phyloP scores from a whole-genome alignment of 2,888 invertebrate genomes.

The Clistopyga incitator region DNA sequence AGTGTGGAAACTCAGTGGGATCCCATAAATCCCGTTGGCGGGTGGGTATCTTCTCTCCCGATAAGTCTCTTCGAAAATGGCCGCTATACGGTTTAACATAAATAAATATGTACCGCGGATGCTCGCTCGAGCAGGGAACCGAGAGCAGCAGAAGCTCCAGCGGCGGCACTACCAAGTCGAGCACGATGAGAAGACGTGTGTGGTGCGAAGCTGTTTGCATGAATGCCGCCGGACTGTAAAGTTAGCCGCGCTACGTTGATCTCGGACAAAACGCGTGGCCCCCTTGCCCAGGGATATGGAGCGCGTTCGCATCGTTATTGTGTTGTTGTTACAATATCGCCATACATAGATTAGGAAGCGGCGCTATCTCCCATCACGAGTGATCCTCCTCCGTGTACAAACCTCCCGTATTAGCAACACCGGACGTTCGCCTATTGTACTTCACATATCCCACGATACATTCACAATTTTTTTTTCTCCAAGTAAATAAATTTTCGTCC shows the following conservation, averaged over 20 bases:
- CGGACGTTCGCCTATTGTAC: background rate
- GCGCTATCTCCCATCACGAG: background rate
- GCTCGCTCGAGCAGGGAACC: constrained; percentile 38
- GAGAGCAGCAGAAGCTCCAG: constrained; percentile 25
- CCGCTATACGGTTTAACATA: constrained; percentile 72
- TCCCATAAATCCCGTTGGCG: constrained; percentile 75
- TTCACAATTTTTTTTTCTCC: background rate
- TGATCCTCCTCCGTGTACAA: background rate
- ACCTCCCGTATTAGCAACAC: background rate
- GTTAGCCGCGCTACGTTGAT: constrained; percentile 78
- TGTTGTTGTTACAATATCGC: constrained; percentile 60
- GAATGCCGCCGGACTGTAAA: constrained; percentile 78
- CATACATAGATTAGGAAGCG: constrained; percentile 57
- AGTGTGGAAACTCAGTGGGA: constrained; percentile 67
- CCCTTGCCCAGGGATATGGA: constrained; percentile 30
- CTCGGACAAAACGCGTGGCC: constrained; percentile 76
- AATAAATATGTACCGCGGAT: constrained; percentile 74
- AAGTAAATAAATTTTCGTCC: no score
- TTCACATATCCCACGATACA: background rate
- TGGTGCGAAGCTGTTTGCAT: constrained; percentile 77
- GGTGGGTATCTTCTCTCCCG: constrained; percentile 59
- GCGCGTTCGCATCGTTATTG: constrained; percentile 36
- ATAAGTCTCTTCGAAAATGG: constrained; percentile 64
- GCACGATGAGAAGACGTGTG: constrained; percentile 73
- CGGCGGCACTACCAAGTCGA: constrained; percentile 48